phyloP scores from a whole-genome alignment of 2,113 vertebrate genomes.

The Clupea harengus region DNA sequence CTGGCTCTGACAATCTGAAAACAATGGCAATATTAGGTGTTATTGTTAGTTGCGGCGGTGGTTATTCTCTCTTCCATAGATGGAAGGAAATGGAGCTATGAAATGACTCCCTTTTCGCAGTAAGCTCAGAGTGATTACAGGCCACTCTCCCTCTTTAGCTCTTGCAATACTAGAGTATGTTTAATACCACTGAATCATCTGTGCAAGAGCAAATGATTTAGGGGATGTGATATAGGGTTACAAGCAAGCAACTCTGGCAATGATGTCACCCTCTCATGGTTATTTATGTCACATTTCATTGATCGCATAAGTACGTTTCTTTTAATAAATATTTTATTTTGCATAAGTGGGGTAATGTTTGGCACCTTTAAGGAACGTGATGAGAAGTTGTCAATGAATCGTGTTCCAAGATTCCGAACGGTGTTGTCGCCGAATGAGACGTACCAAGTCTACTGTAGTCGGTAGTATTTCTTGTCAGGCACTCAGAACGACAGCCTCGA shows the following conservation, averaged over 20 bases:
- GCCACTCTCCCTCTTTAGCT: neutral
- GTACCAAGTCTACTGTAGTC: neutral
- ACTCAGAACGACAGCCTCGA: constrained; percentile 43
- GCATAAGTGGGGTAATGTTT: neutral
- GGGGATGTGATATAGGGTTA: neutral
- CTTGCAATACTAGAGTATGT: neutral
- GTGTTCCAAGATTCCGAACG: neutral
- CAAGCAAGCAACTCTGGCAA: neutral
- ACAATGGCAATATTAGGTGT: neutral
- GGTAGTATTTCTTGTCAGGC: constrained; percentile 62
- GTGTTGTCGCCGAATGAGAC: neutral
- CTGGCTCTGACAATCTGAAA: neutral
- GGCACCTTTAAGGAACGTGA: neutral
- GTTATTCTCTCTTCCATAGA: neutral
- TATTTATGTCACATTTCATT: neutral
- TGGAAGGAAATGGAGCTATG: neutral
- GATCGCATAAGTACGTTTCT: neutral
- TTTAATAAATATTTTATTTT: neutral
- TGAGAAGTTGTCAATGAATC: neutral
- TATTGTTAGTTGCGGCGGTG: neutral
- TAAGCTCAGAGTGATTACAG: neutral
- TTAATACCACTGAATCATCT: neutral
- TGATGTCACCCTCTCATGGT: neutral
- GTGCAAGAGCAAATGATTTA: neutral
- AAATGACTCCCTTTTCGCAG: neutral